These are phyloP conservation scores for Lithobates sylvaticus DNA, from an alignment of 2,797 vertebrate genomes.

Conservation along the genomic window DNA sequence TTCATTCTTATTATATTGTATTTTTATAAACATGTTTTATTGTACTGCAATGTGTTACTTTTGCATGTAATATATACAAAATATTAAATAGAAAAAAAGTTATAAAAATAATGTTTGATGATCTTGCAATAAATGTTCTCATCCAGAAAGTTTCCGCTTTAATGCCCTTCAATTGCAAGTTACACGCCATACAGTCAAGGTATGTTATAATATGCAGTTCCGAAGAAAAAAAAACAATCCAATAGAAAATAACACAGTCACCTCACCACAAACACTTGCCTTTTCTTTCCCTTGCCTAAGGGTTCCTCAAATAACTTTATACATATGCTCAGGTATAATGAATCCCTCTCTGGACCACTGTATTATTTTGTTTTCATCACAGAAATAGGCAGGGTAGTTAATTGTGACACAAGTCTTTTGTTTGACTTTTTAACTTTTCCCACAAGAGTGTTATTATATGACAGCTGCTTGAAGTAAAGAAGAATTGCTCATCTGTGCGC, in stretches of 20 bases:
- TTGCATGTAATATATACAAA: too few relatives aligned
- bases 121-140: too few relatives aligned
- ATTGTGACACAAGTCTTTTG: constrained; percentile 26
- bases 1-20: too few relatives aligned
- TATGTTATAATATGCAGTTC: background rate
- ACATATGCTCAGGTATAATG: constrained; percentile 34
- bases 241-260: background rate
- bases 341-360: background rate
- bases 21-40: too few relatives aligned
- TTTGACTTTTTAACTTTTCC: constrained; percentile 48
- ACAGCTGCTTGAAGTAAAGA: constrained; percentile 48
- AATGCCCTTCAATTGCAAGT: too few relatives aligned
- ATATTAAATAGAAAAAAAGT: too few relatives aligned
- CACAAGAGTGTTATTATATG: constrained; percentile 39
- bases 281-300: background rate
- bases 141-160: too few relatives aligned
- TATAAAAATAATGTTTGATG: too few relatives aligned
- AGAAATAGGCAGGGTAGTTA: constrained; percentile 30
- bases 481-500: constrained; percentile 36
- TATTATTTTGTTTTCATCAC: constrained; percentile 1
- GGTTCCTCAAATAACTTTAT: constrained; percentile 17
- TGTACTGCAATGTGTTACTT: too few relatives aligned
- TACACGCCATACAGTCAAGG: too few relatives aligned
- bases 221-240: too few relatives aligned
- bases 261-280: background rate